Base-by-base conservation (phyloP, 2,888 invertebrate species). In the Anthophora plumipes region DNA sequence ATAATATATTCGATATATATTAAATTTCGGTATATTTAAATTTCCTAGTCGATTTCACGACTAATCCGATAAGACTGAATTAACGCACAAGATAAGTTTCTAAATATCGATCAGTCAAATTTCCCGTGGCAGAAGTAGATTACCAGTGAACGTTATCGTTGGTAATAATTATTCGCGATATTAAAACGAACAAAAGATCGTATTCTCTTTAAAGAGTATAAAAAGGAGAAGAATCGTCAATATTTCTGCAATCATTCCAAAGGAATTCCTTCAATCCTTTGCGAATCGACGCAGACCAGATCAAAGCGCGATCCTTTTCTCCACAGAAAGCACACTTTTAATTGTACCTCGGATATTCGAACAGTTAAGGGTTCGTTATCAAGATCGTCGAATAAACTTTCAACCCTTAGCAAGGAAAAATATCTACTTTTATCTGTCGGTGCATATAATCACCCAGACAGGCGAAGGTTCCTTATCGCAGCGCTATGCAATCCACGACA, bases 41-140 rank as follows among this genome's bases (percentile, higher is more conserved):
- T 20, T 31, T 57, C 37, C 22, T 31, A 7, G 9, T 11, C 6
- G 9, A 14, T 9, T n/a, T 43, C 25, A 4, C 22, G 31, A 41
- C 57, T 52, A 50, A 43, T 9, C 20, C 31, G 67, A 50, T 50
- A 67, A 52, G 31, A 43, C 12, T 37, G 17, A 37, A 31, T 41
- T 39, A n/a, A 0, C 9, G 6, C n/a, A 25, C 14, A 5, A 74
- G 43, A 59, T 57, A 59, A 67, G 37, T 39, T 22, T 39, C 9
- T 46, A 39, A 61, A 48, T n/a, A 75, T 55, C 75, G 63, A 57
- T 70, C 55, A 54, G 37, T 41, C 17, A 6, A 59, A 60, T 66
- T 52, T 43, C 12, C 50, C 7, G 11, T 37, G 52, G 22, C 46
- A 12, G 7, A 22, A 37, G 17, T 39, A 39, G 67, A 67, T 67